These are phyloP conservation scores for Bettongia penicillata DNA, from an alignment of 2,113 vertebrate genomes.

Conservation along the genomic window DNA sequence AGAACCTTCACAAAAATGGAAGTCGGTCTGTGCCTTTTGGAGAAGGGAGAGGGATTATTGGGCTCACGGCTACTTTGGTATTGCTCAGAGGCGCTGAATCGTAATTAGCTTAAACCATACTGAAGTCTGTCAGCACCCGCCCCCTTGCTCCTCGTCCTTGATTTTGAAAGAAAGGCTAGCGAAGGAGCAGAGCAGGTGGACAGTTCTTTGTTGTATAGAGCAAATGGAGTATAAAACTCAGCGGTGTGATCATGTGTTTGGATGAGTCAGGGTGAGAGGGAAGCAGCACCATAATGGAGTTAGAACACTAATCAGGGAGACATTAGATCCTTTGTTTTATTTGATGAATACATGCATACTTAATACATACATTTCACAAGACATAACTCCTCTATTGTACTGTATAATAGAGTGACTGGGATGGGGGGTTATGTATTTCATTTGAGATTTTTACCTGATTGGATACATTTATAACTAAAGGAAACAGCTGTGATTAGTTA, in stretches of 20 bases:
- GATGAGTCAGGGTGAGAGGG: constrained; percentile 52
- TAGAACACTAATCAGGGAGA: constrained; percentile 67
- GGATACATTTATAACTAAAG: constrained; percentile 67
- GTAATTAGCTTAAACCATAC: constrained; percentile 41
- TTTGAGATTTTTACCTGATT: constrained; percentile 75
- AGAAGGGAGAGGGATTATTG: constrained; percentile 11
- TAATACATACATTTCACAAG: constrained; percentile 56
- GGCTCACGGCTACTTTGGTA: constrained; percentile 29
- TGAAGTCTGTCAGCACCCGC: neutral
- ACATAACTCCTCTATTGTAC: constrained; percentile 43
- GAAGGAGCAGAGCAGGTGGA: constrained; percentile 14
- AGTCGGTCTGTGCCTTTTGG: neutral
- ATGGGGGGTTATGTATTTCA: constrained; percentile 46
- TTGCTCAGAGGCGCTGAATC: constrained; percentile 40
- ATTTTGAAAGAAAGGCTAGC: constrained; percentile 39
- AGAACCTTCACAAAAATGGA: neutral
- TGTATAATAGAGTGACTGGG: constrained; percentile 57
- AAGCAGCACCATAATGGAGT: constrained; percentile 40
- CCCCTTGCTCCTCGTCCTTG: constrained; percentile 34
- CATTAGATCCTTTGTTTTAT: constrained; percentile 70
- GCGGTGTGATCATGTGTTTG: constrained; percentile 18
- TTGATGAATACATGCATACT: constrained; percentile 73
- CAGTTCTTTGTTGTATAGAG: neutral
- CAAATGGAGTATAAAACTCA: constrained; percentile 22
- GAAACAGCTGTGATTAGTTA: constrained; percentile 75